phyloP scores from a whole-genome alignment of 2,113 vertebrate genomes.

The Saguinus midas region DNA sequence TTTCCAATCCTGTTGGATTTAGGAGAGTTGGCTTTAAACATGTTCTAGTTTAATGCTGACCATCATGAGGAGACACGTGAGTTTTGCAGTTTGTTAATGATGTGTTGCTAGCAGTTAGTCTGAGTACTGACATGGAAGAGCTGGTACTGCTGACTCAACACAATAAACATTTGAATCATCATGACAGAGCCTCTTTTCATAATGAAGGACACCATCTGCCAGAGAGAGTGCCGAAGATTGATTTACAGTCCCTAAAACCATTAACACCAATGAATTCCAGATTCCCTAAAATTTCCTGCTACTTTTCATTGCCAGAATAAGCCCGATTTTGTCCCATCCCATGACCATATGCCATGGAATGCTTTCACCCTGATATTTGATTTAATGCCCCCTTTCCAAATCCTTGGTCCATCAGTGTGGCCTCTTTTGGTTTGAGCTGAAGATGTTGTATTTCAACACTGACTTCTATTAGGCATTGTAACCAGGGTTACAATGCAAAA shows the following conservation, averaged over 20 bases:
- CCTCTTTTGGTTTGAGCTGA: background rate
- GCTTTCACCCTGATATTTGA: background rate
- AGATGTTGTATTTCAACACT: background rate
- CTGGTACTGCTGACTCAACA: slow-evolving; percentile 28
- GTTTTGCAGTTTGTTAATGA: slow-evolving; percentile 12
- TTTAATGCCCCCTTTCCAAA: background rate
- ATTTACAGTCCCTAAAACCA: background rate
- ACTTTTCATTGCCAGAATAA: background rate
- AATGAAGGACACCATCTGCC: slow-evolving; percentile 37
- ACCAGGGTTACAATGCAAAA: background rate
- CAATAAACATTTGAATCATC: slow-evolving; percentile 55
- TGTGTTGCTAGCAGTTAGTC: slow-evolving; percentile 49
- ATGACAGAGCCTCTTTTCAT: background rate
- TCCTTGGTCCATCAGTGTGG: background rate
- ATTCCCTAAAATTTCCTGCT: background rate
- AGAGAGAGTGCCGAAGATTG: background rate
- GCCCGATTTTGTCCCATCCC: background rate
- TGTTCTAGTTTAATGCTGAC: slow-evolving; percentile 13
- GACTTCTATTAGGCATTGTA: background rate
- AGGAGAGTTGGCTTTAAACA: background rate
- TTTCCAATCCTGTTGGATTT: background rate
- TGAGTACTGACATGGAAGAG: background rate
- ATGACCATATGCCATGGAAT: background rate
- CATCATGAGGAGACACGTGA: background rate
- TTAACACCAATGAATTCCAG: background rate